Conservation (phyloP, 2,113 vertebrate species). For the Panthera uncia region DNA sequence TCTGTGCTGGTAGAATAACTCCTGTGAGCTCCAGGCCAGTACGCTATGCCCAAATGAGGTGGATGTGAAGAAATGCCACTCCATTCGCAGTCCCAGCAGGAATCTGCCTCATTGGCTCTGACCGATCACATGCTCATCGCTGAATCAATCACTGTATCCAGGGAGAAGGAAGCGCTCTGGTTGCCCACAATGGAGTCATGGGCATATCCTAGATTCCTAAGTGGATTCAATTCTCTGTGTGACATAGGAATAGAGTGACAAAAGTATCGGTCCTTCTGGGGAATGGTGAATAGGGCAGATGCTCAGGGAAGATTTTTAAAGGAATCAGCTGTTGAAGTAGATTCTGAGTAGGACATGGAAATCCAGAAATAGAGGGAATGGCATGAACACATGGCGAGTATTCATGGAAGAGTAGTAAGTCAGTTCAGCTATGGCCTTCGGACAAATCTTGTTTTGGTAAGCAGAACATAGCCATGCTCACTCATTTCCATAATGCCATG, state of each 20-base stretch:
- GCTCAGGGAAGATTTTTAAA: not conserved
- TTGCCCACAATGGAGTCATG: rapidly evolving
- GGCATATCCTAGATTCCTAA: not conserved
- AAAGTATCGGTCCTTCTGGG: not conserved
- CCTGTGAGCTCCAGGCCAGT: not conserved
- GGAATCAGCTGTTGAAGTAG: not conserved
- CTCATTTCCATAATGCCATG: not conserved
- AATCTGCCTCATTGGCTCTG: not conserved
- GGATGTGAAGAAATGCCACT: not conserved
- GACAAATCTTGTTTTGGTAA: not conserved
- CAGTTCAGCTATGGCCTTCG: not conserved
- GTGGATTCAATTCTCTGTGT: not conserved
- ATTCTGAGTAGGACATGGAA: not conserved
- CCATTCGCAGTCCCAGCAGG: not conserved
- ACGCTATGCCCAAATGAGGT: not conserved
- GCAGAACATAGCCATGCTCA: not conserved
- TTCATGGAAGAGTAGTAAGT: not conserved
- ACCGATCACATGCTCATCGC: not conserved
- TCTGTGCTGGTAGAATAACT: not conserved
- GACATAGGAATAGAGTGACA: rapidly evolving
- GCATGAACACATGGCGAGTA: not conserved
- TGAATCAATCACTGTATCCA: too few relatives aligned
- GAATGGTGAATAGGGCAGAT: not conserved
- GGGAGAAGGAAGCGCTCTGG: not conserved
- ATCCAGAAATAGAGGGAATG: not conserved